Conservation (phyloP, 2,888 invertebrate genomes). For the Sialis fuliginosa region DNA sequence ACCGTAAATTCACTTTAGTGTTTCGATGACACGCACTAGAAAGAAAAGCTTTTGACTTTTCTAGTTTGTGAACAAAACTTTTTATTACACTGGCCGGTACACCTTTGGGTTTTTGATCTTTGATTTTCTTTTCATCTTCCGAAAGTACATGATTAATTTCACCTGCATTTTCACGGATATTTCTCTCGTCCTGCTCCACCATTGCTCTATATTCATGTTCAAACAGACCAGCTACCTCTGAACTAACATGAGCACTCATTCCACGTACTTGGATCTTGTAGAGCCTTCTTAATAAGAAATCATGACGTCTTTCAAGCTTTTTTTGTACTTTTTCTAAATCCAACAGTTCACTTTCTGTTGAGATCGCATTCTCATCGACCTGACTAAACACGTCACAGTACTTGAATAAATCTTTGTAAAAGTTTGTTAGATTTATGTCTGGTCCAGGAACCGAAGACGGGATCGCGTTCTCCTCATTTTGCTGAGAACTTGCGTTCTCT, state of each 20-base stretch:
- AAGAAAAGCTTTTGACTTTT: slow-evolving; percentile 26
- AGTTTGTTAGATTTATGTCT: slow-evolving; percentile 17
- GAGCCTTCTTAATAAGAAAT: slow-evolving; percentile 53
- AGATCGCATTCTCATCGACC: slow-evolving; percentile 23
- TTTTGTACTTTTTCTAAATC: slow-evolving; percentile 33
- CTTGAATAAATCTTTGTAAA: slow-evolving; percentile 22
- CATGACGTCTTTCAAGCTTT: slow-evolving; percentile 48
- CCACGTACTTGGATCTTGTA: slow-evolving; percentile 58
- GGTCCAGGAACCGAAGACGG: not conserved
- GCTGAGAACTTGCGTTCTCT: slow-evolving; percentile 11
- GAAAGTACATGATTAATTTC: not conserved
- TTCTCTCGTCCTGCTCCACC: slow-evolving; percentile 15
- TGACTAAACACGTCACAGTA: slow-evolving; percentile 33
- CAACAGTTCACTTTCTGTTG: slow-evolving; percentile 32
- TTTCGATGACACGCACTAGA: slow-evolving; percentile 22
- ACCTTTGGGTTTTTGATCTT: slow-evolving; percentile 23
- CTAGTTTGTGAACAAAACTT: slow-evolving; percentile 33
- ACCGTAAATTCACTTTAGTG: slow-evolving; percentile 20
- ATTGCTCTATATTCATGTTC: slow-evolving; percentile 48
- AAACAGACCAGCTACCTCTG: slow-evolving; percentile 61
- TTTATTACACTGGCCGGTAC: slow-evolving; percentile 34
- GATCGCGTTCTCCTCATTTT: slow-evolving; percentile 3
- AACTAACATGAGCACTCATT: slow-evolving; percentile 59
- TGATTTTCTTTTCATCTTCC: slow-evolving; percentile 6
- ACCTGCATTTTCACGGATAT: not conserved